Evolutionary conservation across 2,888 invertebrate species (phyloP), one percentile per base, ranked within the genome.

Genomic region (Beris chalybata): DNA sequence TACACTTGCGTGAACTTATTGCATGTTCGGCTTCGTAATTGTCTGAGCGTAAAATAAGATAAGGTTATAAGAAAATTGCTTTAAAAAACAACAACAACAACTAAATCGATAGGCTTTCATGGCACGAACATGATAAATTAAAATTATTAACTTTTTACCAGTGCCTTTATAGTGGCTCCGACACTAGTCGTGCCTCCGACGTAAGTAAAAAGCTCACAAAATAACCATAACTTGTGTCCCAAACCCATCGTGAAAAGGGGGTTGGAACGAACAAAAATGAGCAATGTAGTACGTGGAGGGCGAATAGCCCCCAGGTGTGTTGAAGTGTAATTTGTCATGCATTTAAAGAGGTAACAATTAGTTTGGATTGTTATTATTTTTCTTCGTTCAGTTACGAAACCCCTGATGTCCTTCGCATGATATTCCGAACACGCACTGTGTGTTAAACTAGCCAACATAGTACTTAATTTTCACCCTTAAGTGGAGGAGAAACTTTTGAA

Each of bases 41-140:
- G 55, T 32, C 38, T 55, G 32, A 55, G 55, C 55, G 55, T 30
- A 55, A 55, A 55, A 55, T 55, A 32, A 55, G 55, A 55, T 55
- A 55, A 55, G 55, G 55, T 55, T 55, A 32, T 55, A 55, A 55
- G 55, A 55, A 55, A 55, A 55, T 55, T 55, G 55, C 32, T 55
- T 32, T 11, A 32, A 32, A 55, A 32, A 12, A 55, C n/a, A n/a
- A 55, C 11, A 55, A 55, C 11, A n/a, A 13, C 29, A 54, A 12
- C 54, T 12, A 13, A 56, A 32, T 56, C 56, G 56, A 56, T 56
- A 38, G 15, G 13, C 13, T 43, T 2, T 15, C 43, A 7, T 56
- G 43, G 43, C 56, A 56, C 56, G 56, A 56, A 56, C 56, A 56
- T 43, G 56, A 56, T 56, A 56, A 56, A 56, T 56, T 56, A 56